Evolutionary conservation across 2,113 vertebrate genomes (phyloP).

Genomic region (Nibea coibor): DNA sequence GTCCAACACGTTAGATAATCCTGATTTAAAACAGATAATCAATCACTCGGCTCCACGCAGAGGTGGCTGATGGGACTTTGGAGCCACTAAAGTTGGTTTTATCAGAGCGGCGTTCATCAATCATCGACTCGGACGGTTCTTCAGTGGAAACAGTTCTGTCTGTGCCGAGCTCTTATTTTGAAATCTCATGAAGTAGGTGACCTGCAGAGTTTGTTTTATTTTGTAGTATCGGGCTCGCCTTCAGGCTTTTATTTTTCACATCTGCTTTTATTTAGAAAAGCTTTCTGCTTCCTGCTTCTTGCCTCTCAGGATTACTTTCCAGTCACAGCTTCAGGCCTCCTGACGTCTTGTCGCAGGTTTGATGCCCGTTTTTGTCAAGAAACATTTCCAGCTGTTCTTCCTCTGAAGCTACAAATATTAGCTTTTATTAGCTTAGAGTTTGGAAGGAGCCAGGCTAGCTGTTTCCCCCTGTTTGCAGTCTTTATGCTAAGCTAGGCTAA

Average conservation of each 20-base stretch:
- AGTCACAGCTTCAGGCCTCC: not conserved
- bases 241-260: not conserved
- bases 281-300: not conserved
- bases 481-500: not conserved
- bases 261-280: not conserved
- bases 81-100: constrained; percentile 27
- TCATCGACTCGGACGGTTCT: constrained; percentile 16
- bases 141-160: not conserved
- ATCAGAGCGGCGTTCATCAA: constrained; percentile 24
- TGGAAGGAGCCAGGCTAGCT: not conserved
- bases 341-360: too few relatives aligned
- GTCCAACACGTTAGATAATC: too few relatives aligned
- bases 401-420: too few relatives aligned
- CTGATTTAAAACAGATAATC: not conserved
- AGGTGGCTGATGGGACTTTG: constrained; percentile 51
- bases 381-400: not conserved
- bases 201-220: too few relatives aligned
- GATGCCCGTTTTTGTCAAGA: not conserved
- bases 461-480: not conserved
- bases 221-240: not conserved
- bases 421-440: too few relatives aligned
- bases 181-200: too few relatives aligned
- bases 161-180: not conserved
- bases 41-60: not conserved
- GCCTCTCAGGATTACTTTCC: not conserved